These are phyloP conservation scores for Xestia xanthographa DNA, from an alignment of 2,888 invertebrate genomes.

Conservation along the genomic window DNA sequence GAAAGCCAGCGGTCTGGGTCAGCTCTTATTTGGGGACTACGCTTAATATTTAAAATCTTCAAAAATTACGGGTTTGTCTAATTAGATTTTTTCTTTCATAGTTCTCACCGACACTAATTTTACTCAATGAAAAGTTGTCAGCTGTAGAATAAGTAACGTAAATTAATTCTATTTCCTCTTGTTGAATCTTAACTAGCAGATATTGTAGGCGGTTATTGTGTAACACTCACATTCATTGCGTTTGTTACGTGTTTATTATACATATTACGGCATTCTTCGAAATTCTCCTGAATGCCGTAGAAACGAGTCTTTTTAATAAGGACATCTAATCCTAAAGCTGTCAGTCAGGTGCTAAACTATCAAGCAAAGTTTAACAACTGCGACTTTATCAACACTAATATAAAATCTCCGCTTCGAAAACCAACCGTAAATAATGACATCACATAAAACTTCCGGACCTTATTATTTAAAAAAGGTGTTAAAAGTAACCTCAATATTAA, in stretches of 20 bases:
- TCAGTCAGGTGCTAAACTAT: not conserved
- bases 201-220: not conserved
- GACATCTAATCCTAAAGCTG: not conserved
- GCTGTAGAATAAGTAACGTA: not conserved
- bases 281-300: not conserved
- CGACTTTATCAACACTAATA: slow-evolving; percentile 1
- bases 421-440: slow-evolving; percentile 35
- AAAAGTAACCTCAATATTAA: slow-evolving; percentile 36
- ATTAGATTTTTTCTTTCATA: not conserved
- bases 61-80: slow-evolving; percentile 13
- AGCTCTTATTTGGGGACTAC: slow-evolving; percentile 28
- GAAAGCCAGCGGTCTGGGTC: slow-evolving; percentile 24
- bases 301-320: not conserved
- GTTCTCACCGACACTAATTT: not conserved
- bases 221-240: not conserved
- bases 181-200: not conserved
- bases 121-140: not conserved
- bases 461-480: slow-evolving; percentile 57
- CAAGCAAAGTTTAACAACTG: not conserved
- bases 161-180: not conserved
- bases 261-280: not conserved
- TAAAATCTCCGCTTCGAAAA: slow-evolving; percentile 8
- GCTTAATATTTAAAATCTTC: slow-evolving; percentile 25
- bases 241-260: not conserved
- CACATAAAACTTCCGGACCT: slow-evolving; percentile 24